Percentiles rank a stretch among this genome's conserved stretches.
phyloP scores from a whole-genome alignment of 1,140 invertebrate genomes.

The Tetraneura akinire region DNA sequence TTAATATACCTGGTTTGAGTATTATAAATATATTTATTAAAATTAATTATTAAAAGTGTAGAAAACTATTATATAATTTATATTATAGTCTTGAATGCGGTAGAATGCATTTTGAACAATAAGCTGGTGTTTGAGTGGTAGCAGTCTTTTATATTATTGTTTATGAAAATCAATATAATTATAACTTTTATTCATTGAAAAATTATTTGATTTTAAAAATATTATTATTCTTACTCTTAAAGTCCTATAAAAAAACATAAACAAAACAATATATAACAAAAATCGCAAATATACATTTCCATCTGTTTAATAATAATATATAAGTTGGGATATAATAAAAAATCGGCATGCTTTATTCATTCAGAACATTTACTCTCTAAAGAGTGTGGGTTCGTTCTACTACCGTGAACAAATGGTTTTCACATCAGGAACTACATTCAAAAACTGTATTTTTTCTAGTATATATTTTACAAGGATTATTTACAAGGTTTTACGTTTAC shows the following conservation, averaged over 20 bases:
- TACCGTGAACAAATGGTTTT: not conserved
- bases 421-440: conserved; percentile 7
- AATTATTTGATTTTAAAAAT: too few species aligned
- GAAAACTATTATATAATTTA: too few species aligned
- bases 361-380: not conserved
- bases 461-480: conserved; percentile 31
- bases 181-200: not conserved
- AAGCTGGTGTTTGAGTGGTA: too few species aligned
- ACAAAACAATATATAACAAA: not conserved
- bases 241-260: not conserved
- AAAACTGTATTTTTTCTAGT: conserved; percentile 3
- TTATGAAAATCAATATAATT: not conserved
- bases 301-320: not conserved
- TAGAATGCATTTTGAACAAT: too few species aligned
- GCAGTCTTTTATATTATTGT: not conserved
- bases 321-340: not conserved
- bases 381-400: conserved; percentile 1
- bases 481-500: conserved; percentile 29
- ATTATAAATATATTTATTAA: too few species aligned
- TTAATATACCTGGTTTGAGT: too few species aligned
- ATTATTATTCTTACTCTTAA: not conserved
- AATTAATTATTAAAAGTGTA: too few species aligned
- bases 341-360: conserved; percentile 33
- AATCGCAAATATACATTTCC: not conserved
- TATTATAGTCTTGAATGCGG: too few species aligned